These are phyloP conservation scores for Gadus macrocephalus DNA, from an alignment of 2,113 vertebrate species.

Conservation along the genomic window DNA sequence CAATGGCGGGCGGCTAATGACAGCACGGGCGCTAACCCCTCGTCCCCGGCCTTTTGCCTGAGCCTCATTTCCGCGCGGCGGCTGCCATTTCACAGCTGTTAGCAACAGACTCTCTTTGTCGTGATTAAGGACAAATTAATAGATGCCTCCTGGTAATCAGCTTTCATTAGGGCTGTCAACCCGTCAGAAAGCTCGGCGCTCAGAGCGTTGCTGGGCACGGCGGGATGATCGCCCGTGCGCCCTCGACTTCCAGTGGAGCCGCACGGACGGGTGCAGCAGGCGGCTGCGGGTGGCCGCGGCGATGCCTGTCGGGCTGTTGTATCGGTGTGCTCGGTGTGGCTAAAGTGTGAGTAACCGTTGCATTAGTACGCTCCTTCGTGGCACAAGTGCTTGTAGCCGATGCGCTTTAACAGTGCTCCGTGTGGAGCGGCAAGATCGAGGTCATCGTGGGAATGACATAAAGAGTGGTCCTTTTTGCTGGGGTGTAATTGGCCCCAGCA, in stretches of 20 bases:
- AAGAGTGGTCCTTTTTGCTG: conserved; percentile 67
- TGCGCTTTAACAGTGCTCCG: conserved; percentile 59
- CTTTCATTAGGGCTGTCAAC: conserved; percentile 77
- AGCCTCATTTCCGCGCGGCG: conserved; percentile 71
- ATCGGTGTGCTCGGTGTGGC: conserved; percentile 56
- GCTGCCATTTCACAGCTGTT: conserved; percentile 79
- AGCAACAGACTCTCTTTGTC: conserved; percentile 75
- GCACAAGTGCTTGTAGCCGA: conserved; percentile 59
- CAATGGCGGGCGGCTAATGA: conserved; percentile 72
- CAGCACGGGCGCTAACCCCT: conserved; percentile 63
- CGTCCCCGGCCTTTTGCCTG: conserved; percentile 61
- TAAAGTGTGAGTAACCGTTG: conserved; percentile 63
- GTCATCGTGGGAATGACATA: conserved; percentile 69
- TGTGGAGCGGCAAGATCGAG: conserved; percentile 59
- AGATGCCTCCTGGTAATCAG: conserved; percentile 79
- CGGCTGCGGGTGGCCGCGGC: conserved; percentile 31
- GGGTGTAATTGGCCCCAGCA: conserved; percentile 73
- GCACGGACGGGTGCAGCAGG: conserved; percentile 35
- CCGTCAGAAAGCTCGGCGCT: conserved; percentile 36
- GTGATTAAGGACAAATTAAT: conserved; percentile 77
- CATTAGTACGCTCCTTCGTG: conserved; percentile 63
- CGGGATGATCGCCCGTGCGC: conserved; percentile 43
- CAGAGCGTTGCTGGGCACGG: conserved; percentile 42
- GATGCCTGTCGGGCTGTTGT: conserved; percentile 47
- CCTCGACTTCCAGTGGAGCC: conserved; percentile 37